Percentiles rank a stretch among this genome's conserved stretches.
phyloP scores from a whole-genome alignment of 2,113 vertebrate genomes.

The Zootoca vivipara region DNA sequence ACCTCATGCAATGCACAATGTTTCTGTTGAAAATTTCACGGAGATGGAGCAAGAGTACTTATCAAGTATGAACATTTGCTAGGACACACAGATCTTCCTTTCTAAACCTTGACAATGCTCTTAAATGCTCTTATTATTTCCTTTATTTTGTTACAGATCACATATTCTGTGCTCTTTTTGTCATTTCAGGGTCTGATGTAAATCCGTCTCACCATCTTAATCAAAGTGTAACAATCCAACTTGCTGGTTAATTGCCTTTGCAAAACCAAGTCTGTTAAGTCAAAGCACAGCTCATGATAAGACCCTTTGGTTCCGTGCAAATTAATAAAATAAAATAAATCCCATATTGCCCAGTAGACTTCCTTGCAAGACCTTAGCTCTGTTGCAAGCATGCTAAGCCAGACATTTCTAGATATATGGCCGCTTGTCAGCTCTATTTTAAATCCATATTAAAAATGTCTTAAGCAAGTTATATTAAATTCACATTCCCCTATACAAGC shows the following conservation, averaged over 20 bases:
- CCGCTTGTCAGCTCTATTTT: not conserved
- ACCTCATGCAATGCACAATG: not conserved
- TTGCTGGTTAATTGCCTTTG: not conserved
- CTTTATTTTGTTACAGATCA: not conserved
- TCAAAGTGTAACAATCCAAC: not conserved
- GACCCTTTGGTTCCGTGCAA: not conserved
- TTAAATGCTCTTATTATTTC: not conserved
- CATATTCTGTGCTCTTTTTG: not conserved
- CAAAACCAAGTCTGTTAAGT: not conserved
- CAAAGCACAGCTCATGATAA: not conserved
- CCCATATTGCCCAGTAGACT: not conserved
- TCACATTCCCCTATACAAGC: not conserved
- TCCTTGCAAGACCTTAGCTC: not conserved
- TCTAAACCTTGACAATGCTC: not conserved
- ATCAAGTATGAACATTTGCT: not conserved
- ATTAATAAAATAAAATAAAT: not conserved
- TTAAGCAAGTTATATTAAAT: slow-evolving; percentile 8
- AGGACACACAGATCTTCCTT: not conserved
- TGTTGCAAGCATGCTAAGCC: not conserved
- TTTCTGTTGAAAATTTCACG: not conserved
- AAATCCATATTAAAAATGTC: slow-evolving; percentile 20
- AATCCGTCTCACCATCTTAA: not conserved
- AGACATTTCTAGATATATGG: not conserved
- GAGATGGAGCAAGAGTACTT: not conserved
- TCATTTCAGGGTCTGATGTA: not conserved